A percentile compares a stretch with the other conserved stretches of the same genome.
Conservation (phyloP, 2,113 vertebrate genomes). For the Dipodomys stephensi region DNA sequence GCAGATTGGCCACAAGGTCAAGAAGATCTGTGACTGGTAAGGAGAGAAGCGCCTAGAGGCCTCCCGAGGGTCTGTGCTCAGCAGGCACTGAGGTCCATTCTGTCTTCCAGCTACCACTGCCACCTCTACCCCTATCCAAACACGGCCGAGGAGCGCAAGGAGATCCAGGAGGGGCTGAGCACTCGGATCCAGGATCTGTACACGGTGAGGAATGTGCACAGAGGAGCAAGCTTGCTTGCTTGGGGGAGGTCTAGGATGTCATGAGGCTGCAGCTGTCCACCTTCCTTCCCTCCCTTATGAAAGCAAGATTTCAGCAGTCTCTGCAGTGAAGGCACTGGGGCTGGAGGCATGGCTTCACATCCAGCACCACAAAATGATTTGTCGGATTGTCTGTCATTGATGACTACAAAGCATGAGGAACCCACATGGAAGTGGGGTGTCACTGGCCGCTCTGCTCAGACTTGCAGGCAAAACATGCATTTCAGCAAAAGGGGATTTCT, state of each 20-base stretch:
- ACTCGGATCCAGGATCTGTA: constrained; percentile 96
- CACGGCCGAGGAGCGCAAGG: constrained; percentile 91
- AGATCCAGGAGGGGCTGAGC: constrained; percentile 93
- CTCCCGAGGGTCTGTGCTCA: neutral
- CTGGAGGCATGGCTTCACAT: too few species aligned
- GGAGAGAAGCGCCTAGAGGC: constrained; percentile 49
- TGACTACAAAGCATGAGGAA: too few species aligned
- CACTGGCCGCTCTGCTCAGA: neutral
- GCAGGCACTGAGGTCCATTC: neutral
- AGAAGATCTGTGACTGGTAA: constrained; percentile 99
- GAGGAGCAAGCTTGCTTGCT: too few species aligned
- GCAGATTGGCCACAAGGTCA: constrained; percentile 98
- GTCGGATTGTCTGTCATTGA: neutral
- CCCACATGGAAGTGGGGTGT: neutral
- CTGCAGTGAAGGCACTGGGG: neutral
- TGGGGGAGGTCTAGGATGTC: neutral
- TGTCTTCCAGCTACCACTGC: constrained; percentile 93
- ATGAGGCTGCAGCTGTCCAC: neutral
- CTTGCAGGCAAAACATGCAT: too few species aligned
- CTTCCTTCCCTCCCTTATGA: neutral
- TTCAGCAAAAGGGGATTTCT: neutral
- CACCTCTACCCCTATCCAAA: constrained; percentile 96
- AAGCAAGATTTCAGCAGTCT: neutral
- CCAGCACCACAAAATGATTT: too few species aligned
- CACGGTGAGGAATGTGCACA: constrained; percentile 85